Conservation (phyloP, 2,888 invertebrate species). For the Tenthredo distinguenda region DNA sequence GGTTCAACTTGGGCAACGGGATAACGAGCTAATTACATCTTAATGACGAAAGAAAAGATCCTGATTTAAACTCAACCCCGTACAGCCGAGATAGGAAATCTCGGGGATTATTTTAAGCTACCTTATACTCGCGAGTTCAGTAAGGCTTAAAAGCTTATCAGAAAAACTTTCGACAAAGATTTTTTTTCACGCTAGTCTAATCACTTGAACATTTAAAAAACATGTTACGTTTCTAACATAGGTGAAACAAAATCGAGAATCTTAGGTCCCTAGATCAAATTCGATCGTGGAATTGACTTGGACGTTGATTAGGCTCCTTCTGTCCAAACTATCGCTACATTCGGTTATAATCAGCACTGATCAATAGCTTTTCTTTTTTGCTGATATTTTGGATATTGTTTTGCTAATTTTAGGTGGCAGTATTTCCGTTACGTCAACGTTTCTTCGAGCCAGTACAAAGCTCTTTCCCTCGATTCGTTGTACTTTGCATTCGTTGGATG, state of each 20-base stretch:
- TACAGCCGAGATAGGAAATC: constrained; percentile 9
- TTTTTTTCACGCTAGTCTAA: background rate
- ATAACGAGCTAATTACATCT: constrained; percentile 42
- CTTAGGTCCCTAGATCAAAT: background rate
- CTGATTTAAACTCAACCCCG: constrained; percentile 13
- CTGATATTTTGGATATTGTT: no score
- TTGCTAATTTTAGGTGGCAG: background rate
- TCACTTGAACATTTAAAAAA: background rate
- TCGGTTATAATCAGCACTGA: background rate
- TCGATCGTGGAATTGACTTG: background rate
- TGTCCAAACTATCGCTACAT: background rate
- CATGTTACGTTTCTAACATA: background rate
- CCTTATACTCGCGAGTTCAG: background rate
- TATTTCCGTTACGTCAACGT: background rate
- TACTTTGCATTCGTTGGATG: constrained; percentile 22
- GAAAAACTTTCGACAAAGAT: background rate
- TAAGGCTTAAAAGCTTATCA: background rate
- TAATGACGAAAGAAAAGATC: constrained; percentile 22
- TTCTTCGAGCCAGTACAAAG: background rate
- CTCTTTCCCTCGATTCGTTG: background rate
- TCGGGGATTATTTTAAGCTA: constrained; percentile 11
- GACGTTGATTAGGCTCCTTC: constrained; percentile 7
- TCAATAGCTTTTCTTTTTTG: no score
- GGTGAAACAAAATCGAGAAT: background rate
- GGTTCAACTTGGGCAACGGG: constrained; percentile 20